Evolutionary conservation across 2,113 vertebrate species (phyloP), one percentile per base, ranked within the genome.

Genomic region (Pao palembangensis): DNA sequence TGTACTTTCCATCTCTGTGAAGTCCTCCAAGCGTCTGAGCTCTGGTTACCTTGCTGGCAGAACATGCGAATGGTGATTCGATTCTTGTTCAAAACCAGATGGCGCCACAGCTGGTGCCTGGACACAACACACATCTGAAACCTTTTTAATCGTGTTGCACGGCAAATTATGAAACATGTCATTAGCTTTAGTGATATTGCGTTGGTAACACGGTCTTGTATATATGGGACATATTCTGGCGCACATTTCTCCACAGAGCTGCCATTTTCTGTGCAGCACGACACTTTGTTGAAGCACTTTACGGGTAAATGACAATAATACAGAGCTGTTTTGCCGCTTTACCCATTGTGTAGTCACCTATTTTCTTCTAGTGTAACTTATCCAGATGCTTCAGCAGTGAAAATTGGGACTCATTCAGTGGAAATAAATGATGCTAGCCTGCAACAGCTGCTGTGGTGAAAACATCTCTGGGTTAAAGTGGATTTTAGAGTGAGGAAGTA

Each of bases 21-120:
- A 16, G 10, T 44, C 43, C 16, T 44, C 54, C 21, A 23, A 4
- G n/a, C 20, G n/a, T 55, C 12, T 47, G 55, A 53, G 23, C 48
- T 51, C 28, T 42, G 52, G 23, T 59, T 20, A 61, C 55, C 50
- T 62, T 62, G 57, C 43, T 71, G 63, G 53, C 14, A 51, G 51
- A 38, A 61, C 44, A 60, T 28, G n/a, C 17, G 51, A 38, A 25
- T 56, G 31, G 63, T 66, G 54, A 64, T 42, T 52, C 19, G 43
- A 64, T 67, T 51, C n/a, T 65, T 65, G 25, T 68, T 57, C 16
- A 53, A 19, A 52, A 64, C n/a, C 74, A 85, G 74, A 78, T 70
- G 66, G 71, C 31, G 60, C 42, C 51, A 50, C 74, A 66, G 57
- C 71, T 71, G 74, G 58, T 23, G 62, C 41, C 64, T 73, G 69